Base-by-base conservation (phyloP, 2,888 invertebrate species). In the Erebia epiphron region DNA sequence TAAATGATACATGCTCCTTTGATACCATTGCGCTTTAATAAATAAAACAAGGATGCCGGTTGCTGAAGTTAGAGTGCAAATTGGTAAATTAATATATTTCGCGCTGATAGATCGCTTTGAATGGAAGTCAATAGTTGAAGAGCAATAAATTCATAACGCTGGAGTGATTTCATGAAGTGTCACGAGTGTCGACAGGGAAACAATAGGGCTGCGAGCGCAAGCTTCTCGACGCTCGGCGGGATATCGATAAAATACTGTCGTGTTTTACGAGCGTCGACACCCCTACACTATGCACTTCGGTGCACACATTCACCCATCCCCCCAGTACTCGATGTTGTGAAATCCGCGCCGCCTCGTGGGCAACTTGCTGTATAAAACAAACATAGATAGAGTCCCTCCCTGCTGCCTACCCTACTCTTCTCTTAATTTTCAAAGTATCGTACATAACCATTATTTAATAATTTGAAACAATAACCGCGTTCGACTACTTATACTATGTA, bases 191-290 rank as follows among this genome's bases (percentile, higher is more conserved):
- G 85, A 83, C 80, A 81, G 76, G 75, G 84, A 87, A 85, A 89
- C 89, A 88, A 90, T 88, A 87, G 90, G 88, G 89, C 82, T 84
- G 86, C 79, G 80, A 80, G 80, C 80, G 81, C 79, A 81, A 78
- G 78, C 79, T 72, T 63, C 70, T 72, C 65, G 13, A 67, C 77
- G 81, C 80, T 78, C 82, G 80, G 82, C 78, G 83, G 85, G 84
- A 79, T 86, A 87, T 87, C 89, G 87, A 87, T 88, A 86, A 85
- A 89, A 91, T 90, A 90, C 89, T 87, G 90, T 89, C 82, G 88
- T 86, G 87, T 87, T 90, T 88, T 89, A 88, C 87, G 87, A 88
- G 85, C 82, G 82, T 77, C 77, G 83, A 86, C 88, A 86, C 86
- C 88, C 87, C 86, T 86, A 78, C 76, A 76, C 80, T 76, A 78